Evolutionary conservation across 2,797 vertebrate species (phyloP), one percentile per base, ranked within the genome.

Genomic region (Lophotriccus pileatus): DNA sequence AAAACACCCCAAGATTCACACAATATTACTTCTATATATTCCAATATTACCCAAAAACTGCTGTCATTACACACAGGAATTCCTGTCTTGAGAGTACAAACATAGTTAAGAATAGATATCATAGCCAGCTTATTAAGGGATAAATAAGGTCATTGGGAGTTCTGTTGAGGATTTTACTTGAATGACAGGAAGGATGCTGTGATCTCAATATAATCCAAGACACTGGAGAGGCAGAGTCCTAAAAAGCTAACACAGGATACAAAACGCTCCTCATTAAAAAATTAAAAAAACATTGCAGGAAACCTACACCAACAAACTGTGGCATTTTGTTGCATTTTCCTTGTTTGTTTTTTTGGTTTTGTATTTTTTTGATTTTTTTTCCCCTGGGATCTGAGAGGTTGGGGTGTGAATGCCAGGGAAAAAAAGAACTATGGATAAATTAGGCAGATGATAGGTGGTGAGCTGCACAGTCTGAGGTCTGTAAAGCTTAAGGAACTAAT

Each of bases 121-220:
- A 60, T 28, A 85, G 14, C 6, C 52, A 58, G 11, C 15, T 84
- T 91, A 78, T 87, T 80, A 73, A 93, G 27, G 24, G 22, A 89
- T 83, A 80, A 76, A 81, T 91, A 91, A 92, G n/a, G 87, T 86
- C 89, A 63, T 32, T 78, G 46, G n/a, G 76, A 90, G 52, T 50
- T 90, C 63, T 94, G 32, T 27, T 68, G 59, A 79, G 66, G 43
- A 88, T 89, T 95, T 83, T 30, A 32, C 25, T 91, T 91, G 55
- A 94, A 94, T 93, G 69, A 58, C 85, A 93, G 80, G 83, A 96
- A 96, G 88, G 74, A 91, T 90, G 46, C 79, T 88, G 30, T 78
- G 34, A 25, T 90, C 80, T 93, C 70, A 79, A 37, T 93, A 78
- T 72, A 86, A 84, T 73, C 53, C 55, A 78, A 86, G 66, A 68